Evolutionary conservation across 2,113 vertebrate species (phyloP).

Genomic region (Leptosomus discolor): DNA sequence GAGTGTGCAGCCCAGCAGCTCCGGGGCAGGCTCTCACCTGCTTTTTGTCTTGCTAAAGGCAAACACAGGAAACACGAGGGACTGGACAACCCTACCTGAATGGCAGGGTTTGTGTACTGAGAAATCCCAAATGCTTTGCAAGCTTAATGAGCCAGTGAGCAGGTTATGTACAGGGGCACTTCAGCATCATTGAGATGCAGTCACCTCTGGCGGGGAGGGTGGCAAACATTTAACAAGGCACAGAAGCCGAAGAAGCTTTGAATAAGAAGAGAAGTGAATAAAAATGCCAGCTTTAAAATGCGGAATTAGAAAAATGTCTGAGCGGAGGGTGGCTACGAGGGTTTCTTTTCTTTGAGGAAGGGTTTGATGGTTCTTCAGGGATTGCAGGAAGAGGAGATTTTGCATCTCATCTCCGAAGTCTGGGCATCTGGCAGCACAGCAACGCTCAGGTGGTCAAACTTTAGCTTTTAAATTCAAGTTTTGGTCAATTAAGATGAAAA

Average conservation of each 20-base stretch:
- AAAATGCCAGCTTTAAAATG: neutral
- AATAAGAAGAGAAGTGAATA: neutral
- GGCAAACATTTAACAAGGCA: neutral
- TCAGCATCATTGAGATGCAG: constrained; percentile 33
- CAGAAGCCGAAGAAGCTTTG: neutral
- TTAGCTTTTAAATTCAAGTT: neutral
- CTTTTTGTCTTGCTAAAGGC: constrained; percentile 1
- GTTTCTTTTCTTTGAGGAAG: neutral
- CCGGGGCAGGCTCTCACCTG: neutral
- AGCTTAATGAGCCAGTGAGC: neutral
- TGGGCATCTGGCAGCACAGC: neutral
- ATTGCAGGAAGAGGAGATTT: neutral
- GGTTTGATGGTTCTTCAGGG: neutral
- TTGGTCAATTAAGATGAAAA: neutral
- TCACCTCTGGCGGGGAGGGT: neutral
- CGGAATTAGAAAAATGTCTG: neutral
- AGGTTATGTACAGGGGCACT: neutral
- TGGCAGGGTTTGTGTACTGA: neutral
- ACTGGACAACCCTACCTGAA: neutral
- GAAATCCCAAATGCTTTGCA: constrained; percentile 23
- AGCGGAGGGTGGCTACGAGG: neutral
- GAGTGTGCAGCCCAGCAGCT: neutral
- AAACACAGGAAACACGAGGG: neutral
- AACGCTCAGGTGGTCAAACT: neutral
- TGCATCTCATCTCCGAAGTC: neutral